These are phyloP conservation scores for Steinernema carpocapsae DNA, from an alignment of 2,888 invertebrate genomes.

Conservation along the genomic window DNA sequence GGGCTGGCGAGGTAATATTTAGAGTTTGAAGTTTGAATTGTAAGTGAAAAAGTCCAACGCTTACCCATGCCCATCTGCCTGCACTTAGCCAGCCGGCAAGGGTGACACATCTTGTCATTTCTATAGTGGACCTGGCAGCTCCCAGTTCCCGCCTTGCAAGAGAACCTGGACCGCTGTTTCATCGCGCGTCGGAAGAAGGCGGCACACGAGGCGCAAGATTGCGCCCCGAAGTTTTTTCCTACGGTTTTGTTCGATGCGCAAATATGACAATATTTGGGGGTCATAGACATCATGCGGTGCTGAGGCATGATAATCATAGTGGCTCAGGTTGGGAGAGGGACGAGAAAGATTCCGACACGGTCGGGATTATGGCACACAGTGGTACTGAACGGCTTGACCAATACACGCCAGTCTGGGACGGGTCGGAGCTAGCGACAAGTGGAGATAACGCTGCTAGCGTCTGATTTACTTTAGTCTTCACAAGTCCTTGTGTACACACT, in stretches of 20 bases:
- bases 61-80: neutral
- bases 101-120: neutral
- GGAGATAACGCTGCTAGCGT: too few species aligned
- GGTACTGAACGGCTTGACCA: neutral
- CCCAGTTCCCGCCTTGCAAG: neutral
- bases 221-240: neutral
- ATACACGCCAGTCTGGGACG: neutral
- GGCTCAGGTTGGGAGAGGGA: neutral
- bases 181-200: neutral
- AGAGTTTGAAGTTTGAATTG: neutral
- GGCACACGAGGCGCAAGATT: neutral
- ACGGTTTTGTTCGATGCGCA: neutral
- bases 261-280: neutral
- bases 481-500: neutral
- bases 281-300: neutral
- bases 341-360: too few species aligned
- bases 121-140: neutral
- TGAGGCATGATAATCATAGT: neutral
- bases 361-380: neutral
- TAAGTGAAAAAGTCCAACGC: neutral
- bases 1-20: neutral
- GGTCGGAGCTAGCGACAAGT: neutral
- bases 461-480: neutral
- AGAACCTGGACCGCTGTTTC: neutral
- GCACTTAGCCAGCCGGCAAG: constrained; percentile 10